Conservation (phyloP, 2,888 invertebrate species). For the Cosmia pyralina region DNA sequence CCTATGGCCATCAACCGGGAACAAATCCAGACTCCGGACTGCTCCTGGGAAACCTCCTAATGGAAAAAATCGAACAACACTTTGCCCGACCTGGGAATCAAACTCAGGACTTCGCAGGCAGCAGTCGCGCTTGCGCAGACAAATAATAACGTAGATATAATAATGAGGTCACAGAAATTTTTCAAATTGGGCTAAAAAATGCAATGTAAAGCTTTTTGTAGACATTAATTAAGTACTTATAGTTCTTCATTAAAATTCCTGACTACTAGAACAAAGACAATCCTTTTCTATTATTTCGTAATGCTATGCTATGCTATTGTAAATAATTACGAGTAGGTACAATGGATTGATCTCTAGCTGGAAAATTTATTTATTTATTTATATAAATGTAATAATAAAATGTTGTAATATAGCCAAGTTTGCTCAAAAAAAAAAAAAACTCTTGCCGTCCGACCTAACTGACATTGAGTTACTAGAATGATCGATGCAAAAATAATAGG, state of each 20-base stretch:
- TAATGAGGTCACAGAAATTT: background rate
- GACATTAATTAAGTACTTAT: background rate
- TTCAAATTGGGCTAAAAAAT: background rate
- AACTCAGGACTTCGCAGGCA: background rate
- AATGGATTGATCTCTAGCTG: slow-evolving; percentile 4
- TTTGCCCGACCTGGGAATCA: too few species aligned
- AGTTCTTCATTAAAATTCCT: slow-evolving; percentile 45
- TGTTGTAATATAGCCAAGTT: background rate
- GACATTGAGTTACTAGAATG: background rate
- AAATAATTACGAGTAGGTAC: background rate
- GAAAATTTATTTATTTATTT: too few species aligned
- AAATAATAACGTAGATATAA: background rate
- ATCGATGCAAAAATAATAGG: background rate
- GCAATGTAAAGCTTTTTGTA: slow-evolving; percentile 37
- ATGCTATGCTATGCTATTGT: slow-evolving; percentile 13
- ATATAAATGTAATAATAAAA: too few species aligned
- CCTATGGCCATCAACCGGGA: too few species aligned
- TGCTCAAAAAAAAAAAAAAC: background rate
- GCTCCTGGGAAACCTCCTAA: too few species aligned
- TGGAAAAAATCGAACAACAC: too few species aligned
- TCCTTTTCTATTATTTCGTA: slow-evolving; percentile 35
- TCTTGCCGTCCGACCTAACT: background rate
- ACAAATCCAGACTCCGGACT: too few species aligned
- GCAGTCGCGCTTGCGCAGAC: background rate
- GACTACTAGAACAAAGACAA: slow-evolving; percentile 35